Conservation (phyloP, 2,113 vertebrate species). For the Mystacornis crossleyi region DNA sequence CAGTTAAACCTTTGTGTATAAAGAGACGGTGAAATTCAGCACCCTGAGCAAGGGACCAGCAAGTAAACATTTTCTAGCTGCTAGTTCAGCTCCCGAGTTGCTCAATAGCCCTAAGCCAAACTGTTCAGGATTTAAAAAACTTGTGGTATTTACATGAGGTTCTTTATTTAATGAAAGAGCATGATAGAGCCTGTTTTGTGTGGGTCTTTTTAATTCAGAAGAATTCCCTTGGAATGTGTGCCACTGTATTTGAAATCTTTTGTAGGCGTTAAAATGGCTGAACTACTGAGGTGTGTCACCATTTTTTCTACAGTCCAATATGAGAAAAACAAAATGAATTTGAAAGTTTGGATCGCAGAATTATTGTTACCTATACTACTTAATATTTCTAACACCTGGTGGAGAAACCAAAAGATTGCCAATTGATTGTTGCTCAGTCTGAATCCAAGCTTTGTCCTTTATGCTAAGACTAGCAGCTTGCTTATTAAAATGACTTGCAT, state of each 20-base stretch:
- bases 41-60: background rate
- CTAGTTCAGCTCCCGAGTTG: background rate
- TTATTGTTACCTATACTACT: background rate
- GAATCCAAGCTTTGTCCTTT: background rate
- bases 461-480: background rate
- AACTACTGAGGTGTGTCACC: background rate
- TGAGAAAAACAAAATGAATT: background rate
- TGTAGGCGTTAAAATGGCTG: background rate
- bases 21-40: rapidly evolving
- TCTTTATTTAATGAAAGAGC: background rate
- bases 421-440: background rate
- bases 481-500: background rate
- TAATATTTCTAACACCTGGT: background rate
- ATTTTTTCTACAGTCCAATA: background rate
- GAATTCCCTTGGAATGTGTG: background rate
- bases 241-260: background rate
- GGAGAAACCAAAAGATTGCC: background rate
- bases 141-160: background rate
- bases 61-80: background rate
- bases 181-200: background rate
- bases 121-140: background rate
- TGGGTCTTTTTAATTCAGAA: background rate
- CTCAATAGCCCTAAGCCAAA: rapidly evolving
- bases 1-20: background rate
- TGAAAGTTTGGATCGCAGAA: background rate